phyloP scores from a whole-genome alignment of 2,888 invertebrate genomes.

The Peribatodes rhomboidaria region DNA sequence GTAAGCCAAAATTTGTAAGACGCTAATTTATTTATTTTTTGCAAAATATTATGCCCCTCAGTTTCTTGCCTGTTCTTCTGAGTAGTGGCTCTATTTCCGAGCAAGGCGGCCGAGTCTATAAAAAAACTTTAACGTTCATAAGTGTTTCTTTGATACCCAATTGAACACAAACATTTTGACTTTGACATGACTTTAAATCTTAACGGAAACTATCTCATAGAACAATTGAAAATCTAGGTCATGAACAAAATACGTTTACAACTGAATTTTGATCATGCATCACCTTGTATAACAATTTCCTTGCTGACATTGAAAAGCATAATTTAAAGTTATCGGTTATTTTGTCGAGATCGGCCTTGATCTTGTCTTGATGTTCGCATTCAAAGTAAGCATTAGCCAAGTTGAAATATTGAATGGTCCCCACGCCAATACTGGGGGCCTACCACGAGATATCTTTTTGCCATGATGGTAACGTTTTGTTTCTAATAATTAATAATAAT shows the following conservation, averaged over 20 bases:
- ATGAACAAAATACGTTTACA: background rate
- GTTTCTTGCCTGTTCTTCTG: no score
- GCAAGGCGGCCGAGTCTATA: no score
- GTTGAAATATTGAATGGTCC: slow-evolving; percentile 8
- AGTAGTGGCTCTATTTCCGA: no score
- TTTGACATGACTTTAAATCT: background rate
- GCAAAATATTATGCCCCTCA: no score
- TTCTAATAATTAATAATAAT: no score
- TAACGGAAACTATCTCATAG: background rate
- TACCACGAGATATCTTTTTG: no score
- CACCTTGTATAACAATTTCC: slow-evolving; percentile 17
- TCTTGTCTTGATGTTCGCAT: slow-evolving; percentile 31
- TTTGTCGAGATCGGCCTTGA: slow-evolving; percentile 29
- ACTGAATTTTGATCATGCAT: background rate
- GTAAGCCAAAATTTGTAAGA: no score
- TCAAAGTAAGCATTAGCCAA: slow-evolving; percentile 14
- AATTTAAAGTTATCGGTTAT: slow-evolving; percentile 12
- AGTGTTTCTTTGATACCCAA: no score
- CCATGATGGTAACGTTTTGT: no score
- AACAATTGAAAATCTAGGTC: background rate
- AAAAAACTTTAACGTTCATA: no score
- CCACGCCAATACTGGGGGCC: background rate
- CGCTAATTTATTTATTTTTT: no score
- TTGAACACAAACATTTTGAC: no score
- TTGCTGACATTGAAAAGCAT: slow-evolving; percentile 17